A percentile compares a stretch with the other conserved stretches of the same genome.
These are phyloP conservation scores for Lottia gigantea DNA, from an alignment of 2,888 invertebrate genomes.

Conservation along the genomic window DNA sequence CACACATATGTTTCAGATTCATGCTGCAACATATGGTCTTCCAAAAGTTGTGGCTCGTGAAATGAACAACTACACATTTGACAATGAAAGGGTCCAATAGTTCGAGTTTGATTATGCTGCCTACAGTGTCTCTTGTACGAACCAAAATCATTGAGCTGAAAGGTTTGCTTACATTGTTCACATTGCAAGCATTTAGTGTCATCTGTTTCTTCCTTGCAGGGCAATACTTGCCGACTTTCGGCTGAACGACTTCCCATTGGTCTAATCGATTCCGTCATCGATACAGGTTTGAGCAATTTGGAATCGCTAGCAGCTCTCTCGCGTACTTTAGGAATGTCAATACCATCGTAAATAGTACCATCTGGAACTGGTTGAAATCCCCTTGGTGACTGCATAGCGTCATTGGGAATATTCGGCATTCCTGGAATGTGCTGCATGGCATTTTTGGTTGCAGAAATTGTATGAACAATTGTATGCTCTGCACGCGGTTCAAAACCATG, in stretches of 20 bases:
- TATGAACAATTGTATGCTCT: slow-evolving; percentile 62
- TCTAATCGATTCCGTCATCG: not conserved
- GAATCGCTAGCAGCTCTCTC: slow-evolving; percentile 11
- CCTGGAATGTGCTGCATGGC: slow-evolving; percentile 39
- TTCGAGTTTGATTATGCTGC: slow-evolving; percentile 47
- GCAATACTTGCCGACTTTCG: slow-evolving; percentile 13
- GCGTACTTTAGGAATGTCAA: slow-evolving; percentile 3
- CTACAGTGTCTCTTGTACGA: slow-evolving; percentile 60
- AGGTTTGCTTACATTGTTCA: slow-evolving; percentile 56
- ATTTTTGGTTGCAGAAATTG: slow-evolving; percentile 62
- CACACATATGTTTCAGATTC: slow-evolving; percentile 27
- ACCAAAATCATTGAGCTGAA: slow-evolving; percentile 62
- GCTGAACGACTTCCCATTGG: slow-evolving; percentile 7
- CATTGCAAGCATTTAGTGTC: slow-evolving; percentile 53
- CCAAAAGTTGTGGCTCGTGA: slow-evolving; percentile 38
- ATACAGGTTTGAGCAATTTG: slow-evolving; percentile 1
- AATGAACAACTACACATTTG: slow-evolving; percentile 45
- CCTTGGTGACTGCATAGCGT: not conserved
- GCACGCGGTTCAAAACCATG: slow-evolving; percentile 65
- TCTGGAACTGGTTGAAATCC: slow-evolving; percentile 11
- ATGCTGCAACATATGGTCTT: slow-evolving; percentile 37
- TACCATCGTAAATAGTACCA: not conserved
- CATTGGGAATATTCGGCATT: not conserved
- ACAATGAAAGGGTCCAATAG: slow-evolving; percentile 44
- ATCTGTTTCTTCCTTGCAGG: slow-evolving; percentile 25